These are phyloP conservation scores for Stenolophus ochropezus DNA, from an alignment of 2,888 invertebrate genomes.

Conservation along the genomic window DNA sequence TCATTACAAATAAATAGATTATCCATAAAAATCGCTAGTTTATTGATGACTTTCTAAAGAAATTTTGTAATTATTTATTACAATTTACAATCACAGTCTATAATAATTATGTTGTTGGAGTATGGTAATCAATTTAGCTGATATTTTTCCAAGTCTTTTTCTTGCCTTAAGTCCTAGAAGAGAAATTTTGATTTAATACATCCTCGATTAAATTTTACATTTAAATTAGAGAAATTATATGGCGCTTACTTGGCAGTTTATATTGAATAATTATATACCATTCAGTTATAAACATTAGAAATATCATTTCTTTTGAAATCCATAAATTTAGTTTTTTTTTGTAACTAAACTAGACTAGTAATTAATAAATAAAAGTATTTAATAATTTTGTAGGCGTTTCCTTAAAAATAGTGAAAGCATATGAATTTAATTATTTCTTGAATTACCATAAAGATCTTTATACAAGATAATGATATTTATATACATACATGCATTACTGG, in stretches of 20 bases:
- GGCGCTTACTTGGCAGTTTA: neutral
- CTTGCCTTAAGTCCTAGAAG: constrained; percentile 13
- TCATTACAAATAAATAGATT: neutral
- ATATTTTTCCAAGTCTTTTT: neutral
- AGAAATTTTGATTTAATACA: constrained; percentile 34
- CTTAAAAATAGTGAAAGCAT: neutral
- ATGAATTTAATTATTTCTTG: neutral
- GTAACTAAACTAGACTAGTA: too few relatives aligned
- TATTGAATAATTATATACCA: constrained; percentile 19
- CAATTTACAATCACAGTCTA: neutral
- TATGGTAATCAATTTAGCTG: neutral
- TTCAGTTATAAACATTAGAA: neutral
- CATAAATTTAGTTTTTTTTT: too few relatives aligned
- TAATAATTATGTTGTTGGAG: neutral
- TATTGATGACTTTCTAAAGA: neutral
- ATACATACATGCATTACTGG: neutral
- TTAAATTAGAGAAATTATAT: constrained; percentile 37
- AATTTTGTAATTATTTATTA: neutral
- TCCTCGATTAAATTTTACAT: constrained; percentile 20
- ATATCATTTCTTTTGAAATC: neutral
- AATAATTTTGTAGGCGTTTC: neutral
- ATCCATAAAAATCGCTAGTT: neutral
- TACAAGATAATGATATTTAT: neutral
- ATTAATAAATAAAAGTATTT: too few relatives aligned
- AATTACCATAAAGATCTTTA: neutral